Evolutionary conservation across 2,888 invertebrate species (phyloP), one percentile per base, ranked within the genome.

Genomic region (Agrotis ipsilon): DNA sequence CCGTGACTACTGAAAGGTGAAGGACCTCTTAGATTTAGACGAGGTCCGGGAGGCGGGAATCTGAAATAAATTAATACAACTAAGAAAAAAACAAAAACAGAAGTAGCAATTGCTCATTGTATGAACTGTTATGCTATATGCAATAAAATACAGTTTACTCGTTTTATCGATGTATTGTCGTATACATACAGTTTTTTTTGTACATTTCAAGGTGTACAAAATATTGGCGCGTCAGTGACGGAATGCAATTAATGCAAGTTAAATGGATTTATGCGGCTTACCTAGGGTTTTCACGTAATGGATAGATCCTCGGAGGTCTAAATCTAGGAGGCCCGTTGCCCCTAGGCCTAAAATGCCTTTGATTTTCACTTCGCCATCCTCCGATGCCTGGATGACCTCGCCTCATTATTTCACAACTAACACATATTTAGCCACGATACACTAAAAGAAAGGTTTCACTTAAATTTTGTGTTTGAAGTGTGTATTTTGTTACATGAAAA

Each of bases 341-440:
- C 88, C 95, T 92, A 71, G 95, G 92, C 82, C 94, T 93, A 79
- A 92, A 96, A 89, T 93, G 91, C 85, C 94, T 92, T 48, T 89
- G 91, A 90, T 92, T 92, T 84, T 95, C 96, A 88, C 87, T 92
- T 87, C 95, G 92, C 96, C 96, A 96, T 87, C 94, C 93, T 80
- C 94, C 92, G 82, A 90, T 89, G 84, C 92, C 91, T 83, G 91
- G 85, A 87, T 95, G 96, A 95, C 96, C 95, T 94, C 96, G 95
- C 85, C 96, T 92, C 96, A 96, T 96, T 85, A 86, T 94, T 88
- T 76, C 80, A 89, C 80, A 80, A 83, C 89, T 90, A 92, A 74
- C 87, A 85, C 94, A 94, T 93, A 88, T 82, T 91, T 83, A 48
- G 39, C 39, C 63, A 61, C 62, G 71, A 67, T 39, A 70, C 49